phyloP scores from a whole-genome alignment of 2,113 vertebrate genomes.

The Vulpes ferrilata region DNA sequence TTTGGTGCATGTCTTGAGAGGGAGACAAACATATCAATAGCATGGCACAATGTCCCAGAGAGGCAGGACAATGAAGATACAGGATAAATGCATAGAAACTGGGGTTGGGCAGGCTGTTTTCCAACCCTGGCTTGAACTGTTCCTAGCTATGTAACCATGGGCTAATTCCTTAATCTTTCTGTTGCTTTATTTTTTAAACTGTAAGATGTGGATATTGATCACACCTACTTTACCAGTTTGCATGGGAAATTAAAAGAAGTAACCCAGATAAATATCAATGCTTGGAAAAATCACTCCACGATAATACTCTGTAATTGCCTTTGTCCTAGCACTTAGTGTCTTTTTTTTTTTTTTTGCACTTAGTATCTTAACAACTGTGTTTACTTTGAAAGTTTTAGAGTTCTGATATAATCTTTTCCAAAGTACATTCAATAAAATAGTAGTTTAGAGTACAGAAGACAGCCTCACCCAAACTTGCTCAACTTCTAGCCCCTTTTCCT shows the following conservation, averaged over 20 bases:
- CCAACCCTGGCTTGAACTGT: background rate
- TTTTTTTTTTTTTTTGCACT: background rate
- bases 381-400: background rate
- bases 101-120: background rate
- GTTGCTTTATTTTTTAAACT: background rate
- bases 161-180: background rate
- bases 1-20: background rate
- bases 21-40: background rate
- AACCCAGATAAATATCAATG: background rate
- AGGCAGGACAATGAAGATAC: accelerated
- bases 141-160: background rate
- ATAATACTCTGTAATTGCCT: background rate
- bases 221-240: background rate
- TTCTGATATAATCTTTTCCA: background rate
- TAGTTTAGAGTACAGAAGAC: background rate
- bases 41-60: accelerated
- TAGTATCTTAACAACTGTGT: background rate
- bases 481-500: background rate
- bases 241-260: background rate
- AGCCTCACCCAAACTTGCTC: background rate
- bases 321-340: background rate
- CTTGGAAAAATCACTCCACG: background rate
- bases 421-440: background rate
- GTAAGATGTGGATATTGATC: background rate
- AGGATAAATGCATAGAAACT: background rate